Evolutionary conservation across 2,113 vertebrate species (phyloP).

Genomic region (Raja brachyura): DNA sequence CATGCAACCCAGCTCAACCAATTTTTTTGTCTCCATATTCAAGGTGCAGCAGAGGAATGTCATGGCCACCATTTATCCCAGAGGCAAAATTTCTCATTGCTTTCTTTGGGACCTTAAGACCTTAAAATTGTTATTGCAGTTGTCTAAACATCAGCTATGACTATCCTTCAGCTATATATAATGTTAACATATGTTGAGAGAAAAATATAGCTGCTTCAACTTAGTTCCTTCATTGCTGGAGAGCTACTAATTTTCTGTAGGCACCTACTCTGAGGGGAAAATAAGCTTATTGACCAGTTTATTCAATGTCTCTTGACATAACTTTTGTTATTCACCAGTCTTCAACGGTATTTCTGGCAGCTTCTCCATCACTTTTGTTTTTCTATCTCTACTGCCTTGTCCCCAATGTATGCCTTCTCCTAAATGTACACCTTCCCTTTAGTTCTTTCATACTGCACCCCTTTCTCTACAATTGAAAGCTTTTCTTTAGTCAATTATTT

Average conservation of each 20-base stretch:
- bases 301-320: too few relatives aligned
- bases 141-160: not conserved
- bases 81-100: not conserved
- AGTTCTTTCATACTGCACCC: too few relatives aligned
- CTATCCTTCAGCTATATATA: not conserved
- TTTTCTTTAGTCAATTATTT: too few relatives aligned
- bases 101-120: not conserved
- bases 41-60: not conserved
- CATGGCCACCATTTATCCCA: not conserved
- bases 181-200: not conserved
- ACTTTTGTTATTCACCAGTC: too few relatives aligned
- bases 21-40: not conserved
- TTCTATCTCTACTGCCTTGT: too few relatives aligned
- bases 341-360: too few relatives aligned
- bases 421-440: too few relatives aligned
- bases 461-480: too few relatives aligned
- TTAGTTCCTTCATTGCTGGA: not conserved
- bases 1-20: too few relatives aligned
- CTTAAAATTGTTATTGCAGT: not conserved
- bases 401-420: too few relatives aligned
- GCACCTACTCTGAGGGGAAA: not conserved
- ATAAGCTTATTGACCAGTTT: not conserved
- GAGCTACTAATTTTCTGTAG: not conserved
- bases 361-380: too few relatives aligned
- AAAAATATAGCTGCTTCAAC: not conserved